A percentile compares a stretch with the other conserved stretches of the same genome.
Evolutionary conservation across 2,797 vertebrate species (phyloP).

Genomic region (Malurus splendens): DNA sequence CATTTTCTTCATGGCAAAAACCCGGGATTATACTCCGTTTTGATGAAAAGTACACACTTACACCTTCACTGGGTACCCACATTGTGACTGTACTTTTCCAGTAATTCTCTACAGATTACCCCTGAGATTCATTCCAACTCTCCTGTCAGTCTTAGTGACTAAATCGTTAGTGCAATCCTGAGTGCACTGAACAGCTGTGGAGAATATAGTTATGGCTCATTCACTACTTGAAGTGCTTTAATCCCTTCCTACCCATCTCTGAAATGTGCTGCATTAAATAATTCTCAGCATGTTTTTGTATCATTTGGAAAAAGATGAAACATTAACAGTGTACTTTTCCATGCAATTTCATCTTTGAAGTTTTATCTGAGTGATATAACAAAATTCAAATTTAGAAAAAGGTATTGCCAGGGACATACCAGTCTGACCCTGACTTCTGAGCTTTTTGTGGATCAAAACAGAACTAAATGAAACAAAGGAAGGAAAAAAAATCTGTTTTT

Average conservation of each 20-base stretch:
- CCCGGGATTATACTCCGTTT: neutral
- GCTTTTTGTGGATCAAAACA: neutral
- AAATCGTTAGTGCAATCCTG: constrained; percentile 13
- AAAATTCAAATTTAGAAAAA: neutral
- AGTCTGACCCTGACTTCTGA: neutral
- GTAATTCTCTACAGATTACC: neutral
- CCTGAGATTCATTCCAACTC: neutral
- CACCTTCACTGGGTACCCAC: neutral
- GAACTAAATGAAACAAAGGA: neutral
- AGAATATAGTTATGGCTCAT: constrained; percentile 27
- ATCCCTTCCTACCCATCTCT: neutral
- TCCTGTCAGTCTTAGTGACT: neutral
- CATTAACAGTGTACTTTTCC: neutral
- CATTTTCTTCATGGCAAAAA: constrained; percentile 1
- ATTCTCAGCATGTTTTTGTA: neutral
- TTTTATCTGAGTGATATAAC: neutral
- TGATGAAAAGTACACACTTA: neutral
- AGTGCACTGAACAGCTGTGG: constrained; percentile 14
- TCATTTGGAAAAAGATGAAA: constrained; percentile 13
- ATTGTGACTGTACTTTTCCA: neutral
- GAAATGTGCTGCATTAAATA: constrained; percentile 24
- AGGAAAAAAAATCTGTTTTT: neutral
- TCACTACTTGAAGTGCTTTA: constrained; percentile 27
- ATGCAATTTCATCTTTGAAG: neutral
- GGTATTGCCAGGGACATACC: neutral